Percentiles rank a stretch among this genome's conserved stretches.
These are phyloP conservation scores for Cyclura pinguis DNA, from an alignment of 2,797 vertebrate genomes.

Conservation along the genomic window DNA sequence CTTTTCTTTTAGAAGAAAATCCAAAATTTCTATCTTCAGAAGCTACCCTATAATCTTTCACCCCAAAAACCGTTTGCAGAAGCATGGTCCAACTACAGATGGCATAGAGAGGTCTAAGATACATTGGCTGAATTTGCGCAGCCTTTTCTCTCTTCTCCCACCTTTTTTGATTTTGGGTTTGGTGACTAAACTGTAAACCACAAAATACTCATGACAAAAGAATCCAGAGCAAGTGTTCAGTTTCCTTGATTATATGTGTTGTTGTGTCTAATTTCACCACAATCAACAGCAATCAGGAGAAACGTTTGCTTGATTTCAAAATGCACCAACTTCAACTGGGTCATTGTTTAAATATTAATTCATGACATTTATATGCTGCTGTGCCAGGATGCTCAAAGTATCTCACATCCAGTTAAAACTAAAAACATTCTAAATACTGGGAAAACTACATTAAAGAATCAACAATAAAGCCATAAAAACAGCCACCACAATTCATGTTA, in stretches of 20 bases:
- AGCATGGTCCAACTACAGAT: slow-evolving; percentile 19
- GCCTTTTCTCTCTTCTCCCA: slow-evolving; percentile 29
- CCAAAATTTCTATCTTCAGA: background rate
- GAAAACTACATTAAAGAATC: background rate
- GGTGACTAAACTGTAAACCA: slow-evolving; percentile 63
- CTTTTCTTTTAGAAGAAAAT: background rate
- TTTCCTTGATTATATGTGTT: slow-evolving; percentile 41
- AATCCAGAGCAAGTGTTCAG: slow-evolving; percentile 57
- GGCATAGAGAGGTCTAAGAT: background rate
- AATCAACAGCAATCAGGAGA: slow-evolving; percentile 43
- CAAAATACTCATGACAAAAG: slow-evolving; percentile 66
- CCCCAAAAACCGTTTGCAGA: background rate
- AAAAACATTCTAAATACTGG: background rate
- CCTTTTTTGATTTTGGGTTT: background rate
- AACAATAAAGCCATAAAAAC: background rate
- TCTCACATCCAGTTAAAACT: background rate
- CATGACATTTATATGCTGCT: background rate
- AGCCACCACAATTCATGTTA: background rate
- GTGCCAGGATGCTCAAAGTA: background rate
- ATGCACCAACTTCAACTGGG: slow-evolving; percentile 21
- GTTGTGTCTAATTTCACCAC: slow-evolving; percentile 31
- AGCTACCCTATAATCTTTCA: background rate
- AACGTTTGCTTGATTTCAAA: slow-evolving; percentile 39
- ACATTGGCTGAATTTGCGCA: background rate
- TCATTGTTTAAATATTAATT: background rate